phyloP scores from a whole-genome alignment of 1,140 invertebrate genomes.

The Sarcophaga peregrina region DNA sequence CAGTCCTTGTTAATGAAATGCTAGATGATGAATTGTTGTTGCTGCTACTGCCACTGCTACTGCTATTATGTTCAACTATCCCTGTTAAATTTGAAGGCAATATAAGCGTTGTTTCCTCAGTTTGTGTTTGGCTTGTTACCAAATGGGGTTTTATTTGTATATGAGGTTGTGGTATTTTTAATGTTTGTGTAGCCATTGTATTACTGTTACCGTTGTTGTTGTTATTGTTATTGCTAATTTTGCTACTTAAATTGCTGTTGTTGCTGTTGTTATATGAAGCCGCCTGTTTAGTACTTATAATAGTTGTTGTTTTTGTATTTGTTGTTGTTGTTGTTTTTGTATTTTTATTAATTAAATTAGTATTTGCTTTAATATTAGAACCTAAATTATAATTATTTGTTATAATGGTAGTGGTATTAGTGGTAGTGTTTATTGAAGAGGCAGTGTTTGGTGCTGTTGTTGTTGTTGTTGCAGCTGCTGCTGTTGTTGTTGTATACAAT shows the following conservation, averaged over 20 bases:
- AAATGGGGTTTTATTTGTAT: constrained; percentile 3
- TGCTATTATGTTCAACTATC: neutral
- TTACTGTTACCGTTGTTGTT: neutral
- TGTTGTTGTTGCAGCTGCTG: constrained; percentile 52
- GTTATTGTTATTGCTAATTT: neutral
- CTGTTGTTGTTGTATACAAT: constrained; percentile 30
- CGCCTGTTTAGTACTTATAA: constrained; percentile 45
- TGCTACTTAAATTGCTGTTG: constrained; percentile 20
- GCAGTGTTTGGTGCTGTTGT: constrained; percentile 46
- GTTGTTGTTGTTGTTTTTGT: constrained; percentile 28
- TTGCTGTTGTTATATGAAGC: neutral
- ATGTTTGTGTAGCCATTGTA: neutral
- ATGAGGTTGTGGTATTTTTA: constrained; percentile 1
- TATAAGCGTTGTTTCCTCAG: neutral
- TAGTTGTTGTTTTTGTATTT: constrained; percentile 50
- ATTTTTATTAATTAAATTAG: constrained; percentile 39
- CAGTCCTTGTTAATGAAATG: constrained; percentile 30
- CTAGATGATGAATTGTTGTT: constrained; percentile 40
- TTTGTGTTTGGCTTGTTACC: constrained; percentile 29
- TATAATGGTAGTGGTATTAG: constrained; percentile 35
- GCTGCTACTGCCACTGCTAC: constrained; percentile 22
- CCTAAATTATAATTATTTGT: constrained; percentile 39
- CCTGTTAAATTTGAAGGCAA: neutral
- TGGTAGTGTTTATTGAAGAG: constrained; percentile 47
- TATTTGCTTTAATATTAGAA: constrained; percentile 31